Conservation (phyloP, 92 coral and sea anemone genomes). For the Parazoanthus darwini region DNA sequence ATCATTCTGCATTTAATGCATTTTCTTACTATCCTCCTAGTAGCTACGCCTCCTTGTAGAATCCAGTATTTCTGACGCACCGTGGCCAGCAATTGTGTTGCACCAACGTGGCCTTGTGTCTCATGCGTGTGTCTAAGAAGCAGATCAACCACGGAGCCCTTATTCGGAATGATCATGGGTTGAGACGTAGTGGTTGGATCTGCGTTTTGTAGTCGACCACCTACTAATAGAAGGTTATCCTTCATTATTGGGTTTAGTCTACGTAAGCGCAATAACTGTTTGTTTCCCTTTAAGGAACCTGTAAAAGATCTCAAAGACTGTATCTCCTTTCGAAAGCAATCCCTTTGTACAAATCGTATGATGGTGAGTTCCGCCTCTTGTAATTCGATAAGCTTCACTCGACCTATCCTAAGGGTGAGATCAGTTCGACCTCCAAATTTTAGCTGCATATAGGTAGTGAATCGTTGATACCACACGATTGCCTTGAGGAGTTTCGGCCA, state of each 20-base stretch:
- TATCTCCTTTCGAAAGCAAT: not conserved
- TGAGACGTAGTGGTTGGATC: not conserved
- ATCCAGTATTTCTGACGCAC: too few species aligned
- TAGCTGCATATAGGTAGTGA: not conserved
- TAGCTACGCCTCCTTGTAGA: not conserved
- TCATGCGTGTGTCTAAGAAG: constrained; percentile 2
- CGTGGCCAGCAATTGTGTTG: not conserved
- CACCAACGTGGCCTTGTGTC: not conserved
- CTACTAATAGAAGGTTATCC: not conserved
- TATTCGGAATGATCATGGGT: not conserved
- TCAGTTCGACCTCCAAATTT: not conserved
- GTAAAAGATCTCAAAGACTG: not conserved
- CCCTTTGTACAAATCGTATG: not conserved
- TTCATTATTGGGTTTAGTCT: not conserved
- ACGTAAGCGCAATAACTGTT: not conserved
- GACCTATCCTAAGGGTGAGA: not conserved
- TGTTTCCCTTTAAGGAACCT: not conserved
- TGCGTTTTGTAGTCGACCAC: constrained; percentile 1
- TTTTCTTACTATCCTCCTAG: not conserved
- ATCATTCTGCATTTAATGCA: not conserved
- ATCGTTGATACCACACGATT: not conserved
- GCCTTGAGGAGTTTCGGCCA: too few species aligned
- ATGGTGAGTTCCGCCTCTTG: not conserved
- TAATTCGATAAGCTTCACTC: not conserved
- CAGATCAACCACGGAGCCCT: not conserved